These are phyloP conservation scores for Halcyon senegalensis DNA, from an alignment of 2,113 vertebrate genomes.

Conservation along the genomic window DNA sequence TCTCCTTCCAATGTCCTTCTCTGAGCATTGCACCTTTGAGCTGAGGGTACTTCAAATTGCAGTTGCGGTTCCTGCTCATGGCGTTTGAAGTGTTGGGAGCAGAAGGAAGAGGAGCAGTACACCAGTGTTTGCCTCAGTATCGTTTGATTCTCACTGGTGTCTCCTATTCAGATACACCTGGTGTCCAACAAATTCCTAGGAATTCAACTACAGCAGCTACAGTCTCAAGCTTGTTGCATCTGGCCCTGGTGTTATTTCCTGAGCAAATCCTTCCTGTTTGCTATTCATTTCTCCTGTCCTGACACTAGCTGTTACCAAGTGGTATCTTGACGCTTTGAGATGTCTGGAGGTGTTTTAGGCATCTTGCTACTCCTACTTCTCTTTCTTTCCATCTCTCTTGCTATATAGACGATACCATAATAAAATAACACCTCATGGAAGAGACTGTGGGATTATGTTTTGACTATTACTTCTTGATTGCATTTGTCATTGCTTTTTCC, in stretches of 20 bases:
- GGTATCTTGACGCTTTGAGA: neutral
- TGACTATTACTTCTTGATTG: neutral
- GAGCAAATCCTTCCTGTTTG: neutral
- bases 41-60: neutral
- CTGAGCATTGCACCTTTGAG: neutral
- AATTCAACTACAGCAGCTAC: neutral
- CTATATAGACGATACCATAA: neutral
- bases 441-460: neutral
- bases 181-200: neutral
- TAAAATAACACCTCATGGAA: neutral
- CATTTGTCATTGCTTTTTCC: neutral
- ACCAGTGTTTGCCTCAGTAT: neutral
- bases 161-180: neutral
- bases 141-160: neutral
- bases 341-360: slow-evolving; percentile 9
- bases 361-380: neutral
- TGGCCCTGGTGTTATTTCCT: neutral
- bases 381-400: neutral
- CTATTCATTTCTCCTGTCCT: neutral
- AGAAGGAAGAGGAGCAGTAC: neutral
- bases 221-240: neutral
- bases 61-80: neutral
- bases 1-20: neutral
- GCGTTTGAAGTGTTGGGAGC: neutral
- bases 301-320: neutral